phyloP scores from a whole-genome alignment of 2,888 invertebrate genomes.

The Litoditis marina region DNA sequence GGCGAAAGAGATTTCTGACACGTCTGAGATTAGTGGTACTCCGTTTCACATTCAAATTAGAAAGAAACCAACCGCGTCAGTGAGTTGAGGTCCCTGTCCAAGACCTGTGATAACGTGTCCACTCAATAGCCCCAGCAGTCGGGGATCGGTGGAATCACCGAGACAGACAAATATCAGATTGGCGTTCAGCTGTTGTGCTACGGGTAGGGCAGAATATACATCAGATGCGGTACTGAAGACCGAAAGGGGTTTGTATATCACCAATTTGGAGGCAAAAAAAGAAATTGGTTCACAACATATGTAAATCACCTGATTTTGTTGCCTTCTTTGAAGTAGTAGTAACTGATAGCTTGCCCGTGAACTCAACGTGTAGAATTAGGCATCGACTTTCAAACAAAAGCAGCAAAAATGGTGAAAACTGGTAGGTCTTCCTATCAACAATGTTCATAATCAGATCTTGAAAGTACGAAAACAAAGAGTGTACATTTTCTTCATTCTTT shows the following conservation, averaged over 20 bases:
- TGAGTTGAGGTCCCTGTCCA: neutral
- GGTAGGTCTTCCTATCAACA: too few relatives aligned
- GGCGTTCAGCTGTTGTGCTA: neutral
- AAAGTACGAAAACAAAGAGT: too few relatives aligned
- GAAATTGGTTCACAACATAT: too few relatives aligned
- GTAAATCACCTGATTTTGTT: too few relatives aligned
- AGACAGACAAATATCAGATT: conserved; percentile 3
- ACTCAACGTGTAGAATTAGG: too few relatives aligned
- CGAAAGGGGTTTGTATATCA: neutral
- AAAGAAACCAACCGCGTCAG: neutral
- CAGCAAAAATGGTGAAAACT: too few relatives aligned
- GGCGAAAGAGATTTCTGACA: too few relatives aligned
- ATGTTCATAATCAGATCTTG: too few relatives aligned
- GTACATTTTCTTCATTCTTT: too few relatives aligned
- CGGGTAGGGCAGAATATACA: neutral
- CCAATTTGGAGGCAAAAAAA: neutral
- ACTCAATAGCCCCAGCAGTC: neutral
- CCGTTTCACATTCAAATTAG: neutral
- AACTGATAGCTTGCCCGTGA: too few relatives aligned
- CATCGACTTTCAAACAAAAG: too few relatives aligned
- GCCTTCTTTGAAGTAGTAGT: too few relatives aligned
- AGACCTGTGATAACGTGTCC: conserved; percentile 7
- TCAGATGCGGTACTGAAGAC: conserved; percentile 1
- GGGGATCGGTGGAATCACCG: neutral
- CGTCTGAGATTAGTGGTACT: neutral